Evolutionary conservation across 1,140 invertebrate genomes (phyloP), one percentile per base, ranked within the genome.

Genomic region (Lutraria rhynchaena): DNA sequence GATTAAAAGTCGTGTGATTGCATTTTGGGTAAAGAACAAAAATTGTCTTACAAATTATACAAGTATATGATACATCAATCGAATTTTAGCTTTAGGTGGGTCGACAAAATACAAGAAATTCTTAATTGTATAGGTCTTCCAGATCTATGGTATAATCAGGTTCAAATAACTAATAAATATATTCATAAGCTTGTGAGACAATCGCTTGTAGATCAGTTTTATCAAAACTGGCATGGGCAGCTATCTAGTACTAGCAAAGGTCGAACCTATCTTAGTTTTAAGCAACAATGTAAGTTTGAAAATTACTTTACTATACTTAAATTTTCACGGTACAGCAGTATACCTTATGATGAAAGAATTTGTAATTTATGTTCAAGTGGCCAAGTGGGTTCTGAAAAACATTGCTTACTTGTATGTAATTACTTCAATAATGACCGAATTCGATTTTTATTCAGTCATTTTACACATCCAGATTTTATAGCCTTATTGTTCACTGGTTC

Each of bases 91-190:
- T n/a, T n/a, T n/a, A n/a, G n/a, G n/a, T n/a, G 29, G 53, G 29
- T 41, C 11, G 27, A 31, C 58, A 74, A 57, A 74, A 74, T 71
- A 44, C 51, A 55, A 55, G 53, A 74, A 58, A 74, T 58, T 44
- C 53, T 58, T 15, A 22, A 58, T 22, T 22, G 1, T 46, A n/a
- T 49, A 22, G 53, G 31, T 33, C 27, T 3, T 37, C 35, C 22
- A 27, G 35, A 57, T 44, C 33, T 57, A 53, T 74, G 51, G 70
- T 53, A 53, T 24, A 71, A 71, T 22, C 70, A 57, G 37, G 33
- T 37, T 17, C 5, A 31, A 19, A 24, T 58, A 41, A 44, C 31
- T 31, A 1, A 55, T 57, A 74, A 7, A 57, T n/a, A n/a, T n/a
- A n/a, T n/a, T n/a, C n/a, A n/a, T n/a, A n/a, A n/a, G n/a, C n/a